A percentile compares a stretch with the other conserved stretches of the same genome.
Conservation (phyloP, 2,888 invertebrate species). For the Yponomeuta plumbellus region DNA sequence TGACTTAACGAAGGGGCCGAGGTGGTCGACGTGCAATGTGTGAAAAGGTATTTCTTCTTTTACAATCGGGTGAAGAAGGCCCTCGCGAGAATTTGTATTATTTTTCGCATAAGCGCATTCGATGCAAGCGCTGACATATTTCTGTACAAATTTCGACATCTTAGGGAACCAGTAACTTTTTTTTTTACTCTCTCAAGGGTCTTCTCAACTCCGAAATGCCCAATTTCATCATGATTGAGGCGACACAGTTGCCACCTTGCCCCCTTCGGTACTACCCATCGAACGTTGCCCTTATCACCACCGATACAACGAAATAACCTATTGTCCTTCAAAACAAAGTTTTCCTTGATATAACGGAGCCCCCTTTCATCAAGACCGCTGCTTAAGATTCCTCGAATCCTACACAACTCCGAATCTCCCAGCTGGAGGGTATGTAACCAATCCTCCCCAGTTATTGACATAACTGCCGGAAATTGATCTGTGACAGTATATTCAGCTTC, state of each 20-base stretch:
- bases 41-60: constrained; percentile 19
- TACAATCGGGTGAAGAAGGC: constrained; percentile 28
- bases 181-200: constrained; percentile 19
- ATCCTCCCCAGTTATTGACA: constrained; percentile 19
- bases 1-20: constrained; percentile 18
- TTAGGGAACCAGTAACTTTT: constrained; percentile 19
- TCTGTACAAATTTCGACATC: too few species aligned
- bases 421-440: constrained; percentile 26
- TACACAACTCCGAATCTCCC: constrained; percentile 23
- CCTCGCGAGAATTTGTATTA: constrained; percentile 30
- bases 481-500: not conserved
- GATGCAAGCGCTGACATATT: constrained; percentile 13
- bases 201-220: constrained; percentile 22
- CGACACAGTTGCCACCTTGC: constrained; percentile 36
- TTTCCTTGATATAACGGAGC: constrained; percentile 23
- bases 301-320: constrained; percentile 22
- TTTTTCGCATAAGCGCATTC: constrained; percentile 30
- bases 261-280: constrained; percentile 36
- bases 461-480: constrained; percentile 18
- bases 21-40: constrained; percentile 18
- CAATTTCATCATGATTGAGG: constrained; percentile 40
- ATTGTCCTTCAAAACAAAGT: constrained; percentile 24
- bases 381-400: constrained; percentile 21
- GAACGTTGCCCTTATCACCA: constrained; percentile 22
- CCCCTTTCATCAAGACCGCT: constrained; percentile 20